These are phyloP conservation scores for Myathropa florea DNA, from an alignment of 2,888 invertebrate species.

Conservation along the genomic window DNA sequence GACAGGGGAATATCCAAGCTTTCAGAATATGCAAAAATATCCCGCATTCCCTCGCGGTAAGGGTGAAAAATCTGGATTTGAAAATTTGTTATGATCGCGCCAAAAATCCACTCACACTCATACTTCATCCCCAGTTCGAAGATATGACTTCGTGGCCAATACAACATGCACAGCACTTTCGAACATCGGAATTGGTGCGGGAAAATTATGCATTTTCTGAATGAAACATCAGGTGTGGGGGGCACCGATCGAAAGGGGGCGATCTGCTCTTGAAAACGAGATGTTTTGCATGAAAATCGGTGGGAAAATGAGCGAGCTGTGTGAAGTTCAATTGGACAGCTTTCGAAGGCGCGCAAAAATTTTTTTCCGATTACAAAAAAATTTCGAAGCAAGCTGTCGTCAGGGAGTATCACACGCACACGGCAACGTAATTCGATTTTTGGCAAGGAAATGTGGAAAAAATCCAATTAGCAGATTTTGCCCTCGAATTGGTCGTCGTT, in stretches of 20 bases:
- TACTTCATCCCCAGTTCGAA: conserved; percentile 62
- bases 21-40: conserved; percentile 31
- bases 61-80: conserved; percentile 45
- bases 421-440: conserved; percentile 5
- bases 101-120: conserved; percentile 56
- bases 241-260: conserved; percentile 69
- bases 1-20: conserved; percentile 14
- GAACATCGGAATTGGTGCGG: conserved; percentile 72
- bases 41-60: conserved; percentile 27
- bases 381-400: conserved; percentile 63
- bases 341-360: conserved; percentile 78
- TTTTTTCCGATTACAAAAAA: conserved; percentile 28
- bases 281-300: conserved; percentile 73
- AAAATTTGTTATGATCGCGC: conserved; percentile 64
- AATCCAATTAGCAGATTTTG: not conserved
- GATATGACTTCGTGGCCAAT: conserved; percentile 60
- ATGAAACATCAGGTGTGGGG: conserved; percentile 71
- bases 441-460: not conserved
- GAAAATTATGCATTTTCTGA: conserved; percentile 71
- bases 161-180: conserved; percentile 46
- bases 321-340: conserved; percentile 72
- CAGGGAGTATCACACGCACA: conserved; percentile 60
- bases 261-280: conserved; percentile 76
- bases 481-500: not conserved
- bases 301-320: conserved; percentile 72